These are phyloP conservation scores for Malaclemys terrapin DNA, from an alignment of 2,113 vertebrate genomes.

Conservation along the genomic window DNA sequence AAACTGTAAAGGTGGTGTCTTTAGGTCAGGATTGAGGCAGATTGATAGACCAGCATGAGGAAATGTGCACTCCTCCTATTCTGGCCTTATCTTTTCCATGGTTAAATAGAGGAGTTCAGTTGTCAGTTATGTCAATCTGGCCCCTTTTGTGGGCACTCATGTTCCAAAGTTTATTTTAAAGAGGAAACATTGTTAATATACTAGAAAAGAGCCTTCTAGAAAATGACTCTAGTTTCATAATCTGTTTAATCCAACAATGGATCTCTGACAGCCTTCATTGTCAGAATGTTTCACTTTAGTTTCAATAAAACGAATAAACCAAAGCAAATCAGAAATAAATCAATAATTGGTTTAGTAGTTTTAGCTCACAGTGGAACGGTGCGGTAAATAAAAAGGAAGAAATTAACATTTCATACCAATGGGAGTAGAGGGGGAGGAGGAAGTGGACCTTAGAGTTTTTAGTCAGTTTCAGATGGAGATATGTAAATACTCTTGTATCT, in stretches of 20 bases:
- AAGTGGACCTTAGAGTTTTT: background rate
- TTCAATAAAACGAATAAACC: background rate
- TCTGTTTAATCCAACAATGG: background rate
- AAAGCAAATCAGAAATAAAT: background rate
- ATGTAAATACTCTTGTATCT: background rate
- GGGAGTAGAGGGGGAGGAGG: background rate
- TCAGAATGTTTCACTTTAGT: background rate
- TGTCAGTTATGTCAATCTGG: accelerated
- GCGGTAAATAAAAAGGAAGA: background rate
- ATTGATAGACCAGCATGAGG: background rate
- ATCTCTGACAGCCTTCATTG: background rate
- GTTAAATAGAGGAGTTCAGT: background rate
- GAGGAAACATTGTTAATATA: background rate
- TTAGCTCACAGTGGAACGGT: background rate
- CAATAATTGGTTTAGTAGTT: background rate
- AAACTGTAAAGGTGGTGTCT: background rate
- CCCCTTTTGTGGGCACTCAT: accelerated
- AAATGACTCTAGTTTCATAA: background rate
- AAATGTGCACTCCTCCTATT: background rate
- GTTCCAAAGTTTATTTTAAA: background rate
- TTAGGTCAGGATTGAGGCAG: background rate
- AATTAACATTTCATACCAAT: background rate
- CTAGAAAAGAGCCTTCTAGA: background rate
- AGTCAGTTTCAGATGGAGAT: background rate
- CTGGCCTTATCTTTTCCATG: background rate